A percentile compares a stretch with the other conserved stretches of the same genome.
Evolutionary conservation across 2,888 invertebrate genomes (phyloP).

Genomic region (Tetranychus truncatus): DNA sequence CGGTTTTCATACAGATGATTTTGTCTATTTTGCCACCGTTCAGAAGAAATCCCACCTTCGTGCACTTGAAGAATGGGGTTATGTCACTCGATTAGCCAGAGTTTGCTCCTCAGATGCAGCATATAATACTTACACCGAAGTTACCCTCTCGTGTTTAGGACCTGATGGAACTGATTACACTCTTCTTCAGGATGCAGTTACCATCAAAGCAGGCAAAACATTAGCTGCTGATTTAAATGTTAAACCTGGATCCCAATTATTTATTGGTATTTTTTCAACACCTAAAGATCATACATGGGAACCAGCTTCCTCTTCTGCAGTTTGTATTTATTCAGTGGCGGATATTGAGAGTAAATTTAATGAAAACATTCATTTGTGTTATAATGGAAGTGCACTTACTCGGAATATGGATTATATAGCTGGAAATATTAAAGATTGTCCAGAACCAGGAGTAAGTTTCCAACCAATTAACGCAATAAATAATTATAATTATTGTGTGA

Average conservation of each 20-base stretch:
- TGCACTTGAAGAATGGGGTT: slow-evolving; percentile 71
- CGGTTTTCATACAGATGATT: slow-evolving; percentile 84
- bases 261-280: slow-evolving; percentile 58
- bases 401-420: slow-evolving; percentile 79
- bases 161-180: slow-evolving; percentile 50
- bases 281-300: slow-evolving; percentile 25
- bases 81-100: slow-evolving; percentile 69
- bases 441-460: slow-evolving; percentile 51
- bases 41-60: slow-evolving; percentile 79
- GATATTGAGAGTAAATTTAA: slow-evolving; percentile 81
- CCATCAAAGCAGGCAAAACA: slow-evolving; percentile 63
- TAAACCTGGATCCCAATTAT: slow-evolving; percentile 55
- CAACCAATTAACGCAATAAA: not conserved
- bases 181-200: slow-evolving; percentile 80
- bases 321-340: slow-evolving; percentile 76
- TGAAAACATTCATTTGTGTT: slow-evolving; percentile 92
- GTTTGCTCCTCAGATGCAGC: slow-evolving; percentile 85
- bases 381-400: slow-evolving; percentile 78
- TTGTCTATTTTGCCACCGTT: slow-evolving; percentile 85
- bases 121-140: slow-evolving; percentile 91
- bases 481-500: not conserved
- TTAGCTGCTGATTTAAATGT: slow-evolving; percentile 48
- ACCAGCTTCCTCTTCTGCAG: slow-evolving; percentile 46
- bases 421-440: slow-evolving; percentile 75
- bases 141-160: slow-evolving; percentile 69